Evolutionary conservation across 2,888 invertebrate genomes (phyloP).

Genomic region (Osmoderma eremita): DNA sequence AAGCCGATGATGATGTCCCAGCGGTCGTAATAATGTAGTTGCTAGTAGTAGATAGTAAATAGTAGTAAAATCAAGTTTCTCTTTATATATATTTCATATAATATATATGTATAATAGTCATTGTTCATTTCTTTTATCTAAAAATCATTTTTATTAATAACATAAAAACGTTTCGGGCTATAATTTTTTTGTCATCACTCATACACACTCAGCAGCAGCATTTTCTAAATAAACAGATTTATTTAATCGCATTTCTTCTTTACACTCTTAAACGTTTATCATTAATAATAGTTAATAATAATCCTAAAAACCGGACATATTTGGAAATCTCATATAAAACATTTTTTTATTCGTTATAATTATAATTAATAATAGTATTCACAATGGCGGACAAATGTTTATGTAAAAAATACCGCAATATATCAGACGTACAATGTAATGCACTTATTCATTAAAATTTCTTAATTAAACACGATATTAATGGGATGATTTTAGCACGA

Average conservation of each 20-base stretch:
- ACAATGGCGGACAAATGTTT: conserved; percentile 51
- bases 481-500: conserved; percentile 53
- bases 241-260: conserved; percentile 45
- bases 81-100: conserved; percentile 47
- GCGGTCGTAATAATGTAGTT: conserved; percentile 27
- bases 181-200: conserved; percentile 48
- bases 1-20: conserved; percentile 33
- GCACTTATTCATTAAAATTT: conserved; percentile 60
- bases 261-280: conserved; percentile 39
- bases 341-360: conserved; percentile 42
- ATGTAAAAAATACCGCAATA: conserved; percentile 57
- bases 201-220: conserved; percentile 55
- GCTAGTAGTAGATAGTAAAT: conserved; percentile 36
- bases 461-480: conserved; percentile 56
- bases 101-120: conserved; percentile 53
- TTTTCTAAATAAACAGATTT: conserved; percentile 57
- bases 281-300: conserved; percentile 37
- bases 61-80: conserved; percentile 42
- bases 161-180: conserved; percentile 52
- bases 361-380: conserved; percentile 43
- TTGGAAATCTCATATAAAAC: conserved; percentile 47
- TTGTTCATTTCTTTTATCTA: conserved; percentile 53
- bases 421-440: conserved; percentile 51
- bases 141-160: conserved; percentile 54
- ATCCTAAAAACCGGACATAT: conserved; percentile 37